Base-by-base conservation (phyloP, 1,140 invertebrate species). In the Orius laevigatus region DNA sequence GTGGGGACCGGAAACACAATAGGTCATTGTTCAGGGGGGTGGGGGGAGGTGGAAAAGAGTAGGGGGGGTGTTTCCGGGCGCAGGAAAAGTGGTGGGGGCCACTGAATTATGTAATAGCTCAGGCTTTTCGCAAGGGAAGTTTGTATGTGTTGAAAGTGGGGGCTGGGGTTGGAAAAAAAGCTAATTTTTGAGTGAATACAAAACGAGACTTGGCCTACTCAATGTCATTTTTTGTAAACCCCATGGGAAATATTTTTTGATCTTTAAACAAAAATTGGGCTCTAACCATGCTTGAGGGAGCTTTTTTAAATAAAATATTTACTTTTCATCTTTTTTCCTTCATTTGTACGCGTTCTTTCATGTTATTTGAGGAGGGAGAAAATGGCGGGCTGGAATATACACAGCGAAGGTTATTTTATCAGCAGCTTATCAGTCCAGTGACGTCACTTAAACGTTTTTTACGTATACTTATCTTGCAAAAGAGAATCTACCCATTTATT, bases 1-100 rank as follows among this genome's bases (percentile, higher is more conserved):
- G 38, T 9, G 14, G 38, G 46, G 42, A 31, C 39, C 16, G 14
- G 45, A 39, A 31, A 39, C n/a, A 47, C 18, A 47, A 19, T 36
- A 19, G 18, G 35, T 14, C n/a, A 35, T 12, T 14, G 45, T 14
- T 33, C n/a, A n/a, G n/a, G 18, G 25, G 15, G 45, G 45, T 38
- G 25, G 25, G 25, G 25, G 25, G 25, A 25, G 43, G 12, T 33
- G 20, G 15, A 41, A 41, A 15, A 41, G 2, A 38, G 36, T 3
- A 5, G 15, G 36, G 15, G 36, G 15, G n/a, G 8, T 39, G 3
- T 39, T 38, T 38, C 15, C 15, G 36, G 12, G 36, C 5, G 5
- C 5, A 15, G n/a, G 36, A 38, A 15, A 10, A 10, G 9, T 35
- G 15, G 5, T 12, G 36, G 15, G 39, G 19, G 39, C 9, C 15